Evolutionary conservation across 2,797 vertebrate species (phyloP), one percentile per base, ranked within the genome.

Genomic region (Huso huso): DNA sequence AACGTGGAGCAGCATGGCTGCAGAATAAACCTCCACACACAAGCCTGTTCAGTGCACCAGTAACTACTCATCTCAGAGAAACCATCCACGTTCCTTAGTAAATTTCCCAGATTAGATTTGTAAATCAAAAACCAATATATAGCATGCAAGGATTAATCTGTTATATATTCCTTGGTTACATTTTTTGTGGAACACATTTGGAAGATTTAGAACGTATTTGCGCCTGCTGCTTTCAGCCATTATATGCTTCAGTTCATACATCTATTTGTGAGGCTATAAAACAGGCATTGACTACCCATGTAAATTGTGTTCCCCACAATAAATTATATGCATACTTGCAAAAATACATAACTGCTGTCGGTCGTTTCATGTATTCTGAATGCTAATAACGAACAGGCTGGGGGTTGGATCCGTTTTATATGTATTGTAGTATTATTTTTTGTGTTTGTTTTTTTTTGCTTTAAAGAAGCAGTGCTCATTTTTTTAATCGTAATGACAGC

Each of bases 281-380:
- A 95, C 93, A 95, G 93, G 91, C 94, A 93, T 94, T 93, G 94
- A 97, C 93, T 96, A 95, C 93, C 92, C 95, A 93, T 96, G 95
- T 96, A 98, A 98, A 97, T 98, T 96, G 94, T 96, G 93, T 97
- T 96, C 93, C 93, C 90, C 93, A 95, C 94, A 96, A 96, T 97
- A 97, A 97, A 97, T 98, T 96, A 96, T 94, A 96, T 97, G 94
- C 95, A 96, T 95, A 96, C 94, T 96, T 97, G 95, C 93, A 94
- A 95, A 93, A 95, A 95, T 93, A 94, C 93, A 94, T 92, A 95
- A 96, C 92, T 90, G 91, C 92, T 91, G 88, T 90, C 86, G 88
- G 87, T 94, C 85, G 88, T 87, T 90, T 86, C 78, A 91, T 89
- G 92, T 88, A 84, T 88, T 73, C 77, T 71, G 93, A 93, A 96